Base-by-base conservation (phyloP, 2,113 vertebrate species). In the Narcine bancroftii region DNA sequence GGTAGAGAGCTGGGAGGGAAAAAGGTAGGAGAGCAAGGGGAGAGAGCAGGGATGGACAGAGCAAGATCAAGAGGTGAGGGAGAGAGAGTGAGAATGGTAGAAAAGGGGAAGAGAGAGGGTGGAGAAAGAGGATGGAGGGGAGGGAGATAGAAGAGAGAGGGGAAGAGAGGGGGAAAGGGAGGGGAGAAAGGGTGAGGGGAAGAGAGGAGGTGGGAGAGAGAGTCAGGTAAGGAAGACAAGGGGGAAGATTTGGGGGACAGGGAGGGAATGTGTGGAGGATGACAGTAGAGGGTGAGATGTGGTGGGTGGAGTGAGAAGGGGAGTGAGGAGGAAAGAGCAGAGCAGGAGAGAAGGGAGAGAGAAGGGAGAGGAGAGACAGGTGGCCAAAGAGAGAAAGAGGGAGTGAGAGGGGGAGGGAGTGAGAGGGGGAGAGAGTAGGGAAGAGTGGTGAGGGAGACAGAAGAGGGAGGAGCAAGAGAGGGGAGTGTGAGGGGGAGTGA, bases 191-290 rank as follows among this genome's bases (percentile, higher is more conserved):
- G 3, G 3, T 0, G 26, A 9, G 6, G 71, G 26, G 3, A 6
- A 33, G 2, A 9, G 2, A 0, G 0, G 71, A 0, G 69, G 4
- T 0, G 29, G 2, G 71, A 9, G 24, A 10, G 15, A 9, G 26
- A 11, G 71, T 5, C 0, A 1, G 26, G 1, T 6, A 9, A 33
- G 24, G 1, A 0, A 9, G 1, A 26, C 0, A 33, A 33, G 71
- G 3, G 15, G 71, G 29, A 33, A 2, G 71, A 33, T 26, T 3
- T 26, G 11, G 29, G 1, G 66, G 10, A 5, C 19, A 26, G 15
- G 10, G 29, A 33, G 6, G 71, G 1, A 33, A 10, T 9, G 71
- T 1, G 71, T 4, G 1, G 0, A 33, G 24, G 26, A 6, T 0
- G 29, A 5, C 9, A 10, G 71, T 6, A 19, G 71, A 10, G 6